phyloP scores from a whole-genome alignment of 1,140 invertebrate genomes.

The Zophobas atratus region DNA sequence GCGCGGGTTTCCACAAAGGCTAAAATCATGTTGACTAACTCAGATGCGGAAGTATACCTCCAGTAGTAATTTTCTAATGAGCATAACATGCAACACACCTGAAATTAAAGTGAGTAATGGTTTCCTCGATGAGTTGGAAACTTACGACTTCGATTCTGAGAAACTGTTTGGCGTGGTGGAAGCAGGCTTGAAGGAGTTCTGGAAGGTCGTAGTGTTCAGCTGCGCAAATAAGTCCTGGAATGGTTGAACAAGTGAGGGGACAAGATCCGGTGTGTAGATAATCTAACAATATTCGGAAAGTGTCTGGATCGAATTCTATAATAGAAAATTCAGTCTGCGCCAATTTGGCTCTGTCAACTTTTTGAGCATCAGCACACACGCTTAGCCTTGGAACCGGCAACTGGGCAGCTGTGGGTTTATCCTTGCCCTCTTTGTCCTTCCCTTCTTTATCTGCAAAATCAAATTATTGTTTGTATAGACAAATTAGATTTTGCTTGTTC shows the following conservation, averaged over 20 bases:
- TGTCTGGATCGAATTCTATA: conserved; percentile 95
- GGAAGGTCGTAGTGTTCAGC: conserved; percentile 96
- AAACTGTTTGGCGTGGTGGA: conserved; percentile 96
- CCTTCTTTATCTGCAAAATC: conserved; percentile 71
- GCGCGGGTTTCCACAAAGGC: conserved; percentile 91
- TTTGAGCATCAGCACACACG: conserved; percentile 93
- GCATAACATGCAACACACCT: conserved; percentile 93
- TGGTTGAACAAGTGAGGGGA: conserved; percentile 91
- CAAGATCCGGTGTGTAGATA: conserved; percentile 95
- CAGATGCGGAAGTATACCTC: conserved; percentile 94
- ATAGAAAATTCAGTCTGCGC: conserved; percentile 96
- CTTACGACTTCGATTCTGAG: conserved; percentile 90
- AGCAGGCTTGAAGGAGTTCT: conserved; percentile 93
- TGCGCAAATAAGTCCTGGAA: conserved; percentile 93
- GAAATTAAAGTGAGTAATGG: conserved; percentile 58
- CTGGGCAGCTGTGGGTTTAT: conserved; percentile 79
- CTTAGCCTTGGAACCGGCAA: conserved; percentile 89
- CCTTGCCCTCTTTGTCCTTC: conserved; percentile 85
- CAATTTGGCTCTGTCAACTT: conserved; percentile 91
- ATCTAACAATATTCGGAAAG: conserved; percentile 90
- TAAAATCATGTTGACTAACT: conserved; percentile 94
- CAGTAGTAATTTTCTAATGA: conserved; percentile 96
- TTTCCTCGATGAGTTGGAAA: not conserved
- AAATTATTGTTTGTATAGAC: conserved; percentile 10
- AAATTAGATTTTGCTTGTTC: not conserved